A percentile compares a stretch with the other conserved stretches of the same genome.
Conservation (phyloP, 2,113 vertebrate genomes). For the Apodemus sylvaticus region DNA sequence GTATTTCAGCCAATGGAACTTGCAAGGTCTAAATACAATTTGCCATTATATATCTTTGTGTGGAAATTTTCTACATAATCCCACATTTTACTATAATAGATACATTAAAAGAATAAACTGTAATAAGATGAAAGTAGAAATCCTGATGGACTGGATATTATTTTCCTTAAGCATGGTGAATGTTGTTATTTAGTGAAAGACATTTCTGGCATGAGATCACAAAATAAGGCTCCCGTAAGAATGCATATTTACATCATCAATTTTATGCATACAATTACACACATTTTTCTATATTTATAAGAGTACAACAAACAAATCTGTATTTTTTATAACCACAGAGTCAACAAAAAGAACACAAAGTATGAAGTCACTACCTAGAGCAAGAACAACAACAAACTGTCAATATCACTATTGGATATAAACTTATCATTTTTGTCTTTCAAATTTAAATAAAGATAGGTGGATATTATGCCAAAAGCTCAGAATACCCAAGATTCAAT, state of each 20-base stretch:
- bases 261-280: not conserved
- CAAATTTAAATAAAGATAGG: constrained; percentile 69
- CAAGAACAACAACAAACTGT: not conserved
- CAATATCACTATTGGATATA: not conserved
- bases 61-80: not conserved
- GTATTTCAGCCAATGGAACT: rapidly evolving
- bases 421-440: constrained; percentile 63
- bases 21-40: not conserved
- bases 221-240: not conserved
- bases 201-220: not conserved
- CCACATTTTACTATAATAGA: not conserved
- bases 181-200: constrained; percentile 23
- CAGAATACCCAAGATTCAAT: too few relatives aligned
- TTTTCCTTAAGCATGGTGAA: not conserved
- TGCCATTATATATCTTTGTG: not conserved
- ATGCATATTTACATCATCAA: rapidly evolving
- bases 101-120: not conserved
- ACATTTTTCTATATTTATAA: not conserved
- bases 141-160: not conserved
- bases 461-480: too few relatives aligned
- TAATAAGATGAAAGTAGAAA: constrained; percentile 39
- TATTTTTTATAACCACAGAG: not conserved
- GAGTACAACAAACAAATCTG: not conserved
- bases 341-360: not conserved
- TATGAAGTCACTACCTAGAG: constrained; percentile 24